Percentiles rank a stretch among this genome's conserved stretches.
Conservation (phyloP, 2,888 invertebrate species). For the Ditula angustiorana region DNA sequence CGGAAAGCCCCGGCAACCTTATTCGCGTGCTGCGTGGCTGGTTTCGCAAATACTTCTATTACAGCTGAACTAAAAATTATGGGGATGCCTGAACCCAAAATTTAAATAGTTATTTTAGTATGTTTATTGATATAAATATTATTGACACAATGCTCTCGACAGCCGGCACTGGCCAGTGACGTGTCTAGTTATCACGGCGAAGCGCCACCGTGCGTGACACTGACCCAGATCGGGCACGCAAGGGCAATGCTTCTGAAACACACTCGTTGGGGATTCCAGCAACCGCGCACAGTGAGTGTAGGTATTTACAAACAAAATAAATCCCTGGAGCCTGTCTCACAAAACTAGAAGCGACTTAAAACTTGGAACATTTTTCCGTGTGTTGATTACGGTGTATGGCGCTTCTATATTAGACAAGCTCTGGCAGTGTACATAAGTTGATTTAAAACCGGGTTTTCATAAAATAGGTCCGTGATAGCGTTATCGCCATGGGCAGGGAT, state of each 20-base stretch:
- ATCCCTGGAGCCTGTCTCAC: neutral
- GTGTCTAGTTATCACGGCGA: constrained; percentile 45
- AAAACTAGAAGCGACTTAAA: no score
- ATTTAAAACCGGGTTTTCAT: neutral
- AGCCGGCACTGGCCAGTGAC: neutral
- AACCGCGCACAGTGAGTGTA: neutral
- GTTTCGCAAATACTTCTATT: no score
- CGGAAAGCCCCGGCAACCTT: no score
- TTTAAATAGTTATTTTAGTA: no score
- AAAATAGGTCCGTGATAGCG: neutral
- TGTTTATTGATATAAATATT: neutral
- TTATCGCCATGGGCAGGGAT: no score
- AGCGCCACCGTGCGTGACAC: constrained; percentile 55
- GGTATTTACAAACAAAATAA: constrained; percentile 5
- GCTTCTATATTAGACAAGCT: neutral
- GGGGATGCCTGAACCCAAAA: no score
- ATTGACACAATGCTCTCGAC: neutral
- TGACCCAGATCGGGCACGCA: constrained; percentile 56
- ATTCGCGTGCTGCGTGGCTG: no score
- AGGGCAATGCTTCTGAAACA: constrained; percentile 53
- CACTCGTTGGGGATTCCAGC: constrained; percentile 28
- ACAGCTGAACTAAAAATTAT: no score
- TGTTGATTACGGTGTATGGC: neutral
- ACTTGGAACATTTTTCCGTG: no score
- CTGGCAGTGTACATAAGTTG: neutral